Evolutionary conservation across 1,140 invertebrate species (phyloP), one percentile per base, ranked within the genome.

Genomic region (Heliconius hermathena): DNA sequence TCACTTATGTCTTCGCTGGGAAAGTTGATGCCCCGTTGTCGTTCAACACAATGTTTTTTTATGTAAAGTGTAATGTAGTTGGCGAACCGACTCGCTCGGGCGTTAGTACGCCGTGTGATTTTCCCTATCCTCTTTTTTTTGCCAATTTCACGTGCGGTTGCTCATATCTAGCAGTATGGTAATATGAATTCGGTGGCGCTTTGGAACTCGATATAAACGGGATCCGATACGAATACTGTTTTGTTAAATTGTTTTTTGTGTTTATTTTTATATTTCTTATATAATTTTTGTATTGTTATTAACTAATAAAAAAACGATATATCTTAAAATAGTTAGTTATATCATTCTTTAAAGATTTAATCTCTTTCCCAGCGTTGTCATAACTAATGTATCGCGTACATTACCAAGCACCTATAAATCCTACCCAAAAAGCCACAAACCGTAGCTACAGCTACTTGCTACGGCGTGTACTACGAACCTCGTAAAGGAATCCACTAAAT

Each of bases 1-100:
- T 94, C 90, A 91, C 91, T 94, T 94, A 94, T 94, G 93, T 94
- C 93, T 94, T 94, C 91, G 93, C 93, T 92, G 92, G 92, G 92
- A 92, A 93, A 94, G 91, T 93, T 94, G 93, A 94, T 93, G 91
- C 91, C 88, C 90, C 89, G 91, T 93, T 94, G 92, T 93, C 93
- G 90, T 93, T 94, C 88, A 92, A 93, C 93, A 91, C 91, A 93
- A 93, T 94, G 93, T 52, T 94, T 94, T 94, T 60, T 94, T 93
- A 93, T 94, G 93, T 94, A 93, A 94, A 94, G 90, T 93, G 90
- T 93, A 93, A 93, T 93, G 91, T 94, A 93, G 93, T 90, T 90
- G 91, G 89, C 87, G 90, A 91, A 93, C 88, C 88, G 88, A 90
- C 89, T 90, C 88, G 89, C 87, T 87, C 85, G 6, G 87, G 86